Evolutionary conservation across 1,140 invertebrate species (phyloP).

Genomic region (Eriosoma lanigerum): DNA sequence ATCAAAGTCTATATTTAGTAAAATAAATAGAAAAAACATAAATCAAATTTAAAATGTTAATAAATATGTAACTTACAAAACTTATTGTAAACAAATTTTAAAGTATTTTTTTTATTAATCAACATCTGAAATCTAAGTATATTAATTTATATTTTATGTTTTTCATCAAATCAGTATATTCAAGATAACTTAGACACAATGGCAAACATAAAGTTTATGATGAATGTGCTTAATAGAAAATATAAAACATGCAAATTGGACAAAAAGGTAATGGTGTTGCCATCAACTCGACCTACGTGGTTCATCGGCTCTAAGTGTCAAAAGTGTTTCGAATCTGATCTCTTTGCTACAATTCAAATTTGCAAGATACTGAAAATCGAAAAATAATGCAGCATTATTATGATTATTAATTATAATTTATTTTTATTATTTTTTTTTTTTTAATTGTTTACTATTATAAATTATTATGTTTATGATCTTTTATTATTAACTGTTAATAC

Average conservation of each 20-base stretch:
- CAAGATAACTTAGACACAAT: not conserved
- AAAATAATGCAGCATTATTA: not conserved
- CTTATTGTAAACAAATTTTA: no score
- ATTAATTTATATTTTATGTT: no score
- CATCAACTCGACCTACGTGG: conserved; percentile 23
- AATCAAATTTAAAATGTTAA: no score
- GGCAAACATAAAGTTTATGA: conserved; percentile 14
- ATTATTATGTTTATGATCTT: conserved; percentile 20
- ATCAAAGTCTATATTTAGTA: no score
- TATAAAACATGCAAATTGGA: conserved; percentile 29
- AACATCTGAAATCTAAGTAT: no score
- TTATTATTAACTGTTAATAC: conserved; percentile 21
- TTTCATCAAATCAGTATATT: no score
- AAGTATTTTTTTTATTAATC: no score
- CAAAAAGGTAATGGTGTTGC: conserved; percentile 30
- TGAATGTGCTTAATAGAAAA: not conserved
- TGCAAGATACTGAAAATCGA: conserved; percentile 33
- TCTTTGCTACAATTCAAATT: conserved; percentile 1
- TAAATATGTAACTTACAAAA: no score
- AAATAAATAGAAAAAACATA: no score
- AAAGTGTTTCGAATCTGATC: conserved; percentile 46
- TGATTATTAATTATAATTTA: no score
- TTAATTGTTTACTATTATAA: not conserved
- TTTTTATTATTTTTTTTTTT: no score
- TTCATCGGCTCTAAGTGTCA: conserved; percentile 36